Evolutionary conservation across 2,888 invertebrate species (phyloP), one percentile per base, ranked within the genome.

Genomic region (Hydrotaea cyrtoneurina): DNA sequence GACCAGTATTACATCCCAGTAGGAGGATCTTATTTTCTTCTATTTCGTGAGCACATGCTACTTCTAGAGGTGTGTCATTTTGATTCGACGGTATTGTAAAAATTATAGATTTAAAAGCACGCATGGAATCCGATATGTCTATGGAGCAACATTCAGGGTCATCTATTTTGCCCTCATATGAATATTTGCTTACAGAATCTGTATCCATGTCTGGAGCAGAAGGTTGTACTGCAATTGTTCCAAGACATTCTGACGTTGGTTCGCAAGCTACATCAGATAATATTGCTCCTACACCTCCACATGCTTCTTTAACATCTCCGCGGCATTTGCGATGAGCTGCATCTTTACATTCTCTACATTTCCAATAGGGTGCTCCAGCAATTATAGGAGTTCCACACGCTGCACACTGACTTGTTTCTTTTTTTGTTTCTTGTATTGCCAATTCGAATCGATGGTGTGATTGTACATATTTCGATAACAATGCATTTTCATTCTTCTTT

Each of bases 241-340:
- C 64, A 10, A 64, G 36, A 13, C 46, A 43, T 0, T 59, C 57
- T 8, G 59, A 10, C 3, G 84, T 10, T 17, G 71, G 46, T 17
- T 75, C 72, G 0, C 77, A 76, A 5, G 66, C 62, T 1, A 81
- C 77, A 46, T 78, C 76, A 3, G 76, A 50, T 13, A 82, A 23
- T 19, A 80, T 86, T n/a, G 86, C 82, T 15, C 87, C 86, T n/a
- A 86, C 46, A 19, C 87, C 87, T 50, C 83, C 87, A 79, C 92
- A 93, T 0, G 82, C 76, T 15, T 87, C 88, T 17, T 86, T 89
- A 0, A 92, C 91, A 53, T 89, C 89, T 19, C 90, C 86, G 0
- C 93, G 90, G 69, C 93, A 93, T 80, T 92, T 92, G 7, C 92
- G 89, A 87, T 93, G 93, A 0, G 89, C 88, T 3, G 87, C 89